Evolutionary conservation across 2,888 invertebrate genomes (phyloP).

Genomic region (Cinara cedri): DNA sequence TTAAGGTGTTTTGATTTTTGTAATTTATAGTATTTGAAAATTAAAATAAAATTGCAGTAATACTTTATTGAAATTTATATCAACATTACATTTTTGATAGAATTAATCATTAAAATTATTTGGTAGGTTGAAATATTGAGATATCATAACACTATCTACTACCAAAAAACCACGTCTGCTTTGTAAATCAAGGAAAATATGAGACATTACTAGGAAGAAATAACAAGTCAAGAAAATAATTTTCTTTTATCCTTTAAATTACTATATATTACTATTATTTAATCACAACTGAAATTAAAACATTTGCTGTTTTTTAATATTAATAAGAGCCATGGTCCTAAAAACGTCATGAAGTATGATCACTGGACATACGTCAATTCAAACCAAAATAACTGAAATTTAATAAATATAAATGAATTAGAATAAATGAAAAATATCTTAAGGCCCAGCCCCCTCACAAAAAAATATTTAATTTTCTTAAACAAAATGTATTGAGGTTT

Average conservation of each 20-base stretch:
- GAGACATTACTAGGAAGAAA: constrained; percentile 27
- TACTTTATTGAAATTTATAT: too few species aligned
- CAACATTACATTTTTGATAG: too few species aligned
- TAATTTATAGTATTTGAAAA: too few species aligned
- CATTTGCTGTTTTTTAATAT: constrained; percentile 28
- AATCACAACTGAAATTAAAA: constrained; percentile 36
- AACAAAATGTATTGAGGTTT: too few species aligned
- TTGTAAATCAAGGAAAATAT: background rate
- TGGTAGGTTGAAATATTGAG: too few species aligned
- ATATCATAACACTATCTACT: too few species aligned
- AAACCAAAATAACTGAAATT: constrained; percentile 47
- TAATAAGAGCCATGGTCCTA: constrained; percentile 16
- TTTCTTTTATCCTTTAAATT: constrained; percentile 32
- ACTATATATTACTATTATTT: constrained; percentile 49
- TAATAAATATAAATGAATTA: constrained; percentile 59
- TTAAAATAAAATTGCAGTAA: too few species aligned
- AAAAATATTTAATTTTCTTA: background rate
- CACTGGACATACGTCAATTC: constrained; percentile 40
- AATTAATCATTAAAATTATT: too few species aligned
- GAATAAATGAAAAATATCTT: background rate
- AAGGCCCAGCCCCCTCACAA: too few species aligned
- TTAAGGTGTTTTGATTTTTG: too few species aligned
- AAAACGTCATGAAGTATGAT: constrained; percentile 46
- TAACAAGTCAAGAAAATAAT: constrained; percentile 29
- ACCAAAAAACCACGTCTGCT: too few species aligned